Evolutionary conservation across 1,140 invertebrate genomes (phyloP).

Genomic region (Aphaenogaster ashmeadi): DNA sequence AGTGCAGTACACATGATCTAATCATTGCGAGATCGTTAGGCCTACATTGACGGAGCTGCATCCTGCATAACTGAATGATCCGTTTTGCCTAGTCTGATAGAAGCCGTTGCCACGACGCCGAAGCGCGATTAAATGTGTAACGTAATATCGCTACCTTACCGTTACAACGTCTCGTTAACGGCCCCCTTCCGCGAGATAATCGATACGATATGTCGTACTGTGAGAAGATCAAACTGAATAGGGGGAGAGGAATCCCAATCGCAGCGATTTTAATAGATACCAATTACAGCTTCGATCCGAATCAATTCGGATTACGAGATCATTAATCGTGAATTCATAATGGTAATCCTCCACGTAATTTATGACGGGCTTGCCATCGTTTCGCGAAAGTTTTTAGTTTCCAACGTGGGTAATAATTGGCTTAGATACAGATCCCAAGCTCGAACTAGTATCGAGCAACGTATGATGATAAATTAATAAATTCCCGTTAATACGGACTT

Average conservation of each 20-base stretch:
- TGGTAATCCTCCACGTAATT: slow-evolving; percentile 21
- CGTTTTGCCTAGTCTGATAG: slow-evolving; percentile 57
- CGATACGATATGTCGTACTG: slow-evolving; percentile 32
- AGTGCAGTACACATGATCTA: slow-evolving; percentile 37
- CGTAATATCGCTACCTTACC: slow-evolving; percentile 68
- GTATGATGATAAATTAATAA: slow-evolving; percentile 60
- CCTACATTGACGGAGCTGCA: background rate
- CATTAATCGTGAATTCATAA: slow-evolving; percentile 17
- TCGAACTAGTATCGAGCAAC: slow-evolving; percentile 2
- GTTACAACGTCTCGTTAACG: slow-evolving; percentile 68
- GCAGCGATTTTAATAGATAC: slow-evolving; percentile 13
- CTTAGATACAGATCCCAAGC: background rate
- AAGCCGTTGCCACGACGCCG: background rate
- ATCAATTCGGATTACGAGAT: background rate
- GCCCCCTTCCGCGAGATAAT: slow-evolving; percentile 50
- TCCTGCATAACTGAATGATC: slow-evolving; percentile 51
- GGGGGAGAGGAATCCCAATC: background rate
- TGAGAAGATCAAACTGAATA: slow-evolving; percentile 13
- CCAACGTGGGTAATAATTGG: background rate
- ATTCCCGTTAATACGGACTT: slow-evolving; percentile 44
- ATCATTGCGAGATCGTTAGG: slow-evolving; percentile 54
- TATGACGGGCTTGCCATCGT: background rate
- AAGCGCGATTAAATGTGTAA: slow-evolving; percentile 70
- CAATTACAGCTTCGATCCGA: slow-evolving; percentile 32
- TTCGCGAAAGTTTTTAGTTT: slow-evolving; percentile 8